Percentiles rank a stretch among this genome's conserved stretches.
phyloP scores from a whole-genome alignment of 1,140 invertebrate genomes.

The Drosophila parabipectinata region DNA sequence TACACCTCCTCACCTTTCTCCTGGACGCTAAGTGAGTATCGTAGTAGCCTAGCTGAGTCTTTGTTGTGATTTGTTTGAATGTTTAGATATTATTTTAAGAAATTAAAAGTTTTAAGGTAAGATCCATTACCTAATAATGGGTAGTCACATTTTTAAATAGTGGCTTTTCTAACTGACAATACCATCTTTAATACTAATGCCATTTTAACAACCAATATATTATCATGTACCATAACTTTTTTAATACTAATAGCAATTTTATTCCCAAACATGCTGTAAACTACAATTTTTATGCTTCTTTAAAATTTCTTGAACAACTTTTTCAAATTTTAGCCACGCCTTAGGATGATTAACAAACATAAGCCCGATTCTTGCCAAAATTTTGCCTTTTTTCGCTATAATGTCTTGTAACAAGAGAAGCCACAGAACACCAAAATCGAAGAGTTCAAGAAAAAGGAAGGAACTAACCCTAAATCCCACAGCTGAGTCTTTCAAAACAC shows the following conservation, averaged over 20 bases:
- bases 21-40: background rate
- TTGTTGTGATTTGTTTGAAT: constrained; percentile 52
- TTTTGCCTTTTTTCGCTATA: background rate
- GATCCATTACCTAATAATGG: no score
- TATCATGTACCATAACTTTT: no score
- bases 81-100: no score
- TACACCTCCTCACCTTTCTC: background rate
- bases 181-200: background rate
- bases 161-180: background rate
- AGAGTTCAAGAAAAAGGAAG: constrained; percentile 5
- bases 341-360: no score
- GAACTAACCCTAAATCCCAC: constrained; percentile 12
- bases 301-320: no score
- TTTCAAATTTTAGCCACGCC: no score
- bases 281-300: no score
- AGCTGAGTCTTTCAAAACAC: constrained; percentile 46
- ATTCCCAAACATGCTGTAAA: background rate
- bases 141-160: no score
- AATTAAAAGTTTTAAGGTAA: no score
- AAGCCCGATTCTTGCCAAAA: background rate
- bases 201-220: background rate
- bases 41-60: constrained; percentile 10
- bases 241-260: background rate
- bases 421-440: background rate
- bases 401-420: constrained; percentile 15